Evolutionary conservation across 2,113 vertebrate genomes (phyloP).

Genomic region (Leptosomus discolor): DNA sequence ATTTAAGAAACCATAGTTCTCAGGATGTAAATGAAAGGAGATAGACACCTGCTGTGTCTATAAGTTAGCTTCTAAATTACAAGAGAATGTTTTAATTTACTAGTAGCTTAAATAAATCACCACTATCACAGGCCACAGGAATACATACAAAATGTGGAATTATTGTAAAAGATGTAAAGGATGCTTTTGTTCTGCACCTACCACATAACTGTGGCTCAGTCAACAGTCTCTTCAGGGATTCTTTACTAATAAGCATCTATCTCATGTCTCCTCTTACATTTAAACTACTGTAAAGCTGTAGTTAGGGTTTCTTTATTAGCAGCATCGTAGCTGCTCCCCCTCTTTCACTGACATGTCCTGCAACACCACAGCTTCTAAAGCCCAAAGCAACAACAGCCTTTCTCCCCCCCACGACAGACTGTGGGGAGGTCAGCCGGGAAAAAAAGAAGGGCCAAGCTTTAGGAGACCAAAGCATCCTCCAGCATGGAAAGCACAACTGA

Average conservation of each 20-base stretch:
- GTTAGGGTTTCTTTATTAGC: background rate
- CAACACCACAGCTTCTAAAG: background rate
- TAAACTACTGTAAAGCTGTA: background rate
- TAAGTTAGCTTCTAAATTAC: slow-evolving; percentile 48
- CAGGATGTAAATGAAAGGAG: slow-evolving; percentile 4
- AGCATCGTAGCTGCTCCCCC: background rate
- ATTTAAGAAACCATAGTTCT: slow-evolving; percentile 39
- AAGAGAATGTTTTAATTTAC: slow-evolving; percentile 41
- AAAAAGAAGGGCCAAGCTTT: background rate
- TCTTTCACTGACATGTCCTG: background rate
- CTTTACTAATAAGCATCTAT: background rate
- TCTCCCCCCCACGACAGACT: background rate
- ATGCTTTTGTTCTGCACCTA: background rate
- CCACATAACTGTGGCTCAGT: background rate
- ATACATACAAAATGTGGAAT: background rate
- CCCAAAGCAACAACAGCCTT: background rate
- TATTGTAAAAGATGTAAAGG: background rate
- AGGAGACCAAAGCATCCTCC: background rate
- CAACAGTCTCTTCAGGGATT: background rate
- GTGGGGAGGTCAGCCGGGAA: background rate
- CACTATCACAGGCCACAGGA: background rate
- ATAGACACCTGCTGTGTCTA: slow-evolving; percentile 50
- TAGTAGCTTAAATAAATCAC: slow-evolving; percentile 54
- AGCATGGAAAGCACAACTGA: background rate
- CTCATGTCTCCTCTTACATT: background rate